A percentile compares a stretch with the other conserved stretches of the same genome.
phyloP scores from a whole-genome alignment of 2,888 invertebrate species.

The Pheosia tremula region DNA sequence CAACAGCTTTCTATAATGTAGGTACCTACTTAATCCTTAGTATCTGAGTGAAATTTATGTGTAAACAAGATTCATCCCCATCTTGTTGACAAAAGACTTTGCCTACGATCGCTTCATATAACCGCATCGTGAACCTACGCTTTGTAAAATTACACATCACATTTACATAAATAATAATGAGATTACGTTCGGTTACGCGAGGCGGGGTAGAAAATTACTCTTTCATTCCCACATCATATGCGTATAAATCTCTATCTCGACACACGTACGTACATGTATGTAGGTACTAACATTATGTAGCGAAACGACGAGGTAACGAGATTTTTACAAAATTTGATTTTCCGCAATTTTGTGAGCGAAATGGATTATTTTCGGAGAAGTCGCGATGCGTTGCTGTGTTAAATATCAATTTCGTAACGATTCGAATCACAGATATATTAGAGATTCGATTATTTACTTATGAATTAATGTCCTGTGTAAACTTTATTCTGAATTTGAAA shows the following conservation, averaged over 20 bases:
- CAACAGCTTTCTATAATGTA: too few species aligned
- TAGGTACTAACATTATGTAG: conserved; percentile 48
- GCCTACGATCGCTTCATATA: conserved; percentile 5
- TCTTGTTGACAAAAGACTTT: neutral
- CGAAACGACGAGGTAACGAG: conserved; percentile 65
- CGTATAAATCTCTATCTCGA: conserved; percentile 47
- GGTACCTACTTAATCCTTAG: too few species aligned
- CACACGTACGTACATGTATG: conserved; percentile 12
- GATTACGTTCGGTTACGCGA: conserved; percentile 45
- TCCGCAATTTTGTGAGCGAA: conserved; percentile 62
- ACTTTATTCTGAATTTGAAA: too few species aligned
- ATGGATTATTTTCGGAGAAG: conserved; percentile 61
- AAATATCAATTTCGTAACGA: conserved; percentile 43
- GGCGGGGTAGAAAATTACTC: conserved; percentile 49
- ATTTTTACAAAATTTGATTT: conserved; percentile 76
- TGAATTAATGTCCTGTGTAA: too few species aligned
- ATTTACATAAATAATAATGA: conserved; percentile 44
- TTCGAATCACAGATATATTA: conserved; percentile 8
- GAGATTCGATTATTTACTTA: too few species aligned
- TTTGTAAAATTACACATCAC: conserved; percentile 37
- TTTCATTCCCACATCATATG: conserved; percentile 53
- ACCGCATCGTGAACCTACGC: conserved; percentile 27
- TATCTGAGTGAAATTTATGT: too few species aligned
- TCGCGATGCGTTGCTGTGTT: conserved; percentile 51
- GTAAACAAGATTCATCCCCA: too few species aligned